Conservation (phyloP, 2,797 vertebrate species). For the Myripristis jacobus region DNA sequence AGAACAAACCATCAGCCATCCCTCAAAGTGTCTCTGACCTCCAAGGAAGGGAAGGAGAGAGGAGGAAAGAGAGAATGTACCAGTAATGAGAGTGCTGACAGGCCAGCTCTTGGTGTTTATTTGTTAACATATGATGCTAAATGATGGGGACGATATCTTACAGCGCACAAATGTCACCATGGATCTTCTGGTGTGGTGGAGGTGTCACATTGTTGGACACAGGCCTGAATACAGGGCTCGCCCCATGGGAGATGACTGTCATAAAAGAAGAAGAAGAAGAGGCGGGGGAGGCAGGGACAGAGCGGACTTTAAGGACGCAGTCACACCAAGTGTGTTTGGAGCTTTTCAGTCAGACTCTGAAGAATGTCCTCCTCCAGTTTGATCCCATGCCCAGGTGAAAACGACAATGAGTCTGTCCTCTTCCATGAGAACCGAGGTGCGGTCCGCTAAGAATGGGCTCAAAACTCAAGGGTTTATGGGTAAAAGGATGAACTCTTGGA, state of each 20-base stretch:
- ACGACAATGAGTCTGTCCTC: no score
- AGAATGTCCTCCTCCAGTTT: not conserved
- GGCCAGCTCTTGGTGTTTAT: conserved; percentile 25
- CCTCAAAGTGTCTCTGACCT: conserved; percentile 48
- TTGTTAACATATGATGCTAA: conserved; percentile 52
- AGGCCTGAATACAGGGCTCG: conserved; percentile 35
- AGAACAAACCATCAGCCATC: conserved; percentile 37
- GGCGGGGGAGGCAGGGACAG: not conserved
- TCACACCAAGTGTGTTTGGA: conserved; percentile 3
- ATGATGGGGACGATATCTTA: conserved; percentile 53
- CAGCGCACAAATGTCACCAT: conserved; percentile 72
- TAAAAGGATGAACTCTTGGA: no score
- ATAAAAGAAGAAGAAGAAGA: conserved; percentile 5
- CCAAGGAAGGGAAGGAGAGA: conserved; percentile 28
- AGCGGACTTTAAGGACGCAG: not conserved
- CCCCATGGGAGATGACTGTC: conserved; percentile 47
- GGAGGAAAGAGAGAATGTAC: conserved; percentile 46
- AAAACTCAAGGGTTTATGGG: no score
- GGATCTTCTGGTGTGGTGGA: conserved; percentile 65
- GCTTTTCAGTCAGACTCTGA: not conserved
- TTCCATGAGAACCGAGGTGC: no score
- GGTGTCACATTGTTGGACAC: conserved; percentile 64
- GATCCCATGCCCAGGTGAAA: no score
- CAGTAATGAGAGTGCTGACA: conserved; percentile 33
- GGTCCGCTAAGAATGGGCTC: no score